Evolutionary conservation across 1,140 invertebrate genomes (phyloP).

Genomic region (Muscidifurax raptorellus): DNA sequence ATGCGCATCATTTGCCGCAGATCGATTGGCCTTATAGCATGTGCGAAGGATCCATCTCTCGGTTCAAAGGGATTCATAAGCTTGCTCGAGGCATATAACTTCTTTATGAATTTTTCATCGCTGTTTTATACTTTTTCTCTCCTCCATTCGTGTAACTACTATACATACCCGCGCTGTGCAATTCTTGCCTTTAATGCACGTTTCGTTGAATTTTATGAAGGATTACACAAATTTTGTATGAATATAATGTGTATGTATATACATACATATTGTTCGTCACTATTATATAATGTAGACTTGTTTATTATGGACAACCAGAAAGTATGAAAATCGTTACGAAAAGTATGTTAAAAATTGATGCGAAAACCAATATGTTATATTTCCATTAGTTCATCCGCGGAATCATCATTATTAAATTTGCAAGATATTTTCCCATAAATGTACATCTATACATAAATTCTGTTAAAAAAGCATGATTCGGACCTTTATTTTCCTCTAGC

Average conservation of each 20-base stretch:
- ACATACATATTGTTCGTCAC: too few relatives aligned
- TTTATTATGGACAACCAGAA: too few relatives aligned
- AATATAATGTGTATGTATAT: too few relatives aligned
- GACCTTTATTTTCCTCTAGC: not conserved
- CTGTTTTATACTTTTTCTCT: too few relatives aligned
- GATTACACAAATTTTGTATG: too few relatives aligned
- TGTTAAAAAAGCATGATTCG: not conserved
- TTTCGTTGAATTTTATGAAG: too few relatives aligned
- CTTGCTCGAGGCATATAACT: not conserved
- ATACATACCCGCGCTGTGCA: too few relatives aligned
- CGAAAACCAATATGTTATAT: not conserved
- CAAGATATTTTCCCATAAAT: not conserved
- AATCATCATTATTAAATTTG: not conserved
- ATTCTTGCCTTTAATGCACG: too few relatives aligned
- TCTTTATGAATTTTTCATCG: not conserved
- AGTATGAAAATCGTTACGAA: too few relatives aligned
- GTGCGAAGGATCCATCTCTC: not conserved
- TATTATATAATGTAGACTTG: too few relatives aligned
- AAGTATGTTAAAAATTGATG: not conserved
- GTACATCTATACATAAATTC: not conserved
- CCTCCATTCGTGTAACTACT: not conserved
- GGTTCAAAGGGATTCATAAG: not conserved
- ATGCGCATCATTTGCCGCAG: not conserved
- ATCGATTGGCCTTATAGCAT: not conserved
- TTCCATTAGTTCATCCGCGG: not conserved